These are phyloP conservation scores for Heliconius hermathena DNA, from an alignment of 1,140 invertebrate species.

Conservation along the genomic window DNA sequence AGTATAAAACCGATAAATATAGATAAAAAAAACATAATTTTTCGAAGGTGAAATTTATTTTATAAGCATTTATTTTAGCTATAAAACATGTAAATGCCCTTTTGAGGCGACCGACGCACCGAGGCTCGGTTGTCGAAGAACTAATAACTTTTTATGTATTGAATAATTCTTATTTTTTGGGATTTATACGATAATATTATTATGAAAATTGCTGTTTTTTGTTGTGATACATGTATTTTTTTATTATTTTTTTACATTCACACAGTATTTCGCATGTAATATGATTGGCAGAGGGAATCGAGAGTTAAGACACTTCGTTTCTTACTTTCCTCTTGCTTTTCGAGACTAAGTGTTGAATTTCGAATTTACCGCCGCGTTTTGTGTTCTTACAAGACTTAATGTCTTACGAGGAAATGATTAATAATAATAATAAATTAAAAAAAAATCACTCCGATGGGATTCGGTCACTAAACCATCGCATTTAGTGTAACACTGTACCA, in stretches of 20 bases:
- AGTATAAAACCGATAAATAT: constrained; percentile 56
- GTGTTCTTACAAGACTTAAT: no score
- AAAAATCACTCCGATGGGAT: neutral
- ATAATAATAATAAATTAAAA: no score
- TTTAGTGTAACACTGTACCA: no score
- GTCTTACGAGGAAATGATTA: no score
- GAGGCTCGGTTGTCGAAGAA: neutral
- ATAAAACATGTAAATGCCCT: constrained; percentile 2
- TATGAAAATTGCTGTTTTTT: neutral
- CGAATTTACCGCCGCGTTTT: no score
- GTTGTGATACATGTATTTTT: neutral
- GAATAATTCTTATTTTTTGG: neutral
- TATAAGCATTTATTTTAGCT: constrained; percentile 1
- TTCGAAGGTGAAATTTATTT: constrained; percentile 26
- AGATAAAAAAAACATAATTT: constrained; percentile 46
- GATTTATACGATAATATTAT: neutral
- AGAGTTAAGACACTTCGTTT: no score
- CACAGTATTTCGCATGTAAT: neutral
- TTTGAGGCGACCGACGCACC: constrained; percentile 11
- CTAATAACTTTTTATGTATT: constrained; percentile 13
- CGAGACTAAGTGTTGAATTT: no score
- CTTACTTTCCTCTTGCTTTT: no score
- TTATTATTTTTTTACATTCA: neutral
- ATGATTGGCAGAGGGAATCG: no score
- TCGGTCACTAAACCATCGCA: neutral